A percentile compares a stretch with the other conserved stretches of the same genome.
Conservation (phyloP, 2,113 vertebrate genomes). For the Vidua chalybeata region DNA sequence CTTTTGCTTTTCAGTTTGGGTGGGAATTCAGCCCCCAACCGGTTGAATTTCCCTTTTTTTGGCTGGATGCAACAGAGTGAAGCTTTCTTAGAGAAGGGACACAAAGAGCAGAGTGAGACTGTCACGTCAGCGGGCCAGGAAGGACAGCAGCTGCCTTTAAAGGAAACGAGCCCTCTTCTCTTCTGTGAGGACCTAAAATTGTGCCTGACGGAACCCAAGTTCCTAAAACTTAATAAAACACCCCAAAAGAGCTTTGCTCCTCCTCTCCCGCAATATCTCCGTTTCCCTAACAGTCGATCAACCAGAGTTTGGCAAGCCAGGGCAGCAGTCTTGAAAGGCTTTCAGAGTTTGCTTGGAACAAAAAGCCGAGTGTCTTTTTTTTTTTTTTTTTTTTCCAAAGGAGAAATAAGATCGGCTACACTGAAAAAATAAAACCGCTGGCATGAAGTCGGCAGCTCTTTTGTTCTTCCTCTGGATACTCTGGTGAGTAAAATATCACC, state of each 20-base stretch:
- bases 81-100: neutral
- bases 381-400: neutral
- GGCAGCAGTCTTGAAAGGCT: neutral
- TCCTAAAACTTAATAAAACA: neutral
- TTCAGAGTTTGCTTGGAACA: slow-evolving; percentile 14
- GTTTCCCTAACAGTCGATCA: neutral
- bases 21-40: neutral
- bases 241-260: neutral
- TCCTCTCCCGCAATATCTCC: neutral
- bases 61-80: neutral
- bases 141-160: slow-evolving; percentile 55
- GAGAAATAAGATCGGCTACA: neutral
- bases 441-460: neutral
- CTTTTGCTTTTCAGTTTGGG: neutral
- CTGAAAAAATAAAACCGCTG: neutral
- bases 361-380: neutral
- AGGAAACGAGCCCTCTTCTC: neutral
- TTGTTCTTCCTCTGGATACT: neutral
- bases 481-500: slow-evolving; percentile 13
- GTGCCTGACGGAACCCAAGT: neutral
- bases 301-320: neutral
- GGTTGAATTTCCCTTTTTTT: neutral
- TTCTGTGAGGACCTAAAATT: neutral
- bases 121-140: neutral
- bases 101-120: neutral